Percentiles rank a stretch among this genome's conserved stretches.
Conservation (phyloP, 2,888 invertebrate species). For the Metopia argyrocephala region DNA sequence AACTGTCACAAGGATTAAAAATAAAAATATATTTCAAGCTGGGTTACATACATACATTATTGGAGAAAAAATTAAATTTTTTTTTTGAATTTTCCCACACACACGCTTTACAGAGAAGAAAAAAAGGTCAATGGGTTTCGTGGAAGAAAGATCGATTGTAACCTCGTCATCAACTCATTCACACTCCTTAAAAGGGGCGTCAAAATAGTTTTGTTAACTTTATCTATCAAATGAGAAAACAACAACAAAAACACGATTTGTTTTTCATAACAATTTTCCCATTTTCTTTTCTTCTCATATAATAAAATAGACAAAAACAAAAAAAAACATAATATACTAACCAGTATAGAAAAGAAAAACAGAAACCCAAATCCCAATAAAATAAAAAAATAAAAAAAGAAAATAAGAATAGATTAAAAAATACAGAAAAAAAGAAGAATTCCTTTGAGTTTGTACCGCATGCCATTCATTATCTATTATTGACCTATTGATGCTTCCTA, state of each 20-base stretch:
- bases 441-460: conserved; percentile 61
- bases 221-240: conserved; percentile 46
- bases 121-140: conserved; percentile 63
- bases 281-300: neutral
- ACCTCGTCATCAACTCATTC: conserved; percentile 63
- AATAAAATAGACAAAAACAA: neutral
- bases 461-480: conserved; percentile 65
- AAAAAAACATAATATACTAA: conserved; percentile 33
- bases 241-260: conserved; percentile 33
- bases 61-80: conserved; percentile 1
- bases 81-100: conserved; percentile 48
- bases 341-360: conserved; percentile 2
- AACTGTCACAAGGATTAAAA: conserved; percentile 60
- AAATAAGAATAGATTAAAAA: conserved; percentile 23
- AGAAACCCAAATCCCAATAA: neutral
- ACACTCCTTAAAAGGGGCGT: conserved; percentile 64
- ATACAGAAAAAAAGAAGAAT: conserved; percentile 52
- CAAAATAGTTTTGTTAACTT: conserved; percentile 67
- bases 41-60: too few relatives aligned
- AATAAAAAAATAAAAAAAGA: neutral
- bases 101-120: conserved; percentile 31
- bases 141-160: conserved; percentile 57
- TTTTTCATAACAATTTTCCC: conserved; percentile 17
- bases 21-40: too few relatives aligned
- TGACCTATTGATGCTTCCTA: conserved; percentile 71